Evolutionary conservation across 2,113 vertebrate species (phyloP).

Genomic region (Labeo catla): DNA sequence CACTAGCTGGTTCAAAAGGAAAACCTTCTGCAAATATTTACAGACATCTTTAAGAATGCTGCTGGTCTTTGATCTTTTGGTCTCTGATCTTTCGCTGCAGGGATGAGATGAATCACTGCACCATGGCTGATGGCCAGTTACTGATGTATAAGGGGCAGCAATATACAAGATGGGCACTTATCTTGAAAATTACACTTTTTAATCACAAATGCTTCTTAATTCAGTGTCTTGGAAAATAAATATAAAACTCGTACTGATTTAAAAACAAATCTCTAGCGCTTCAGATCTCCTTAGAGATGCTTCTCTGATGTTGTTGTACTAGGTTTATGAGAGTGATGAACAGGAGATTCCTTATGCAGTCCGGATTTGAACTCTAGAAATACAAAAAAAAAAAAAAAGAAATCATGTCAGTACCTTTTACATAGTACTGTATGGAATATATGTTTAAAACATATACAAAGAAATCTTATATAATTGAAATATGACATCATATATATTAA

Average conservation of each 20-base stretch:
- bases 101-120: not conserved
- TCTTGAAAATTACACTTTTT: constrained; percentile 43
- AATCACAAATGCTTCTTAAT: constrained; percentile 30
- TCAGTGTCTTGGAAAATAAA: constrained; percentile 73
- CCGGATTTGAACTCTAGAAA: constrained; percentile 73
- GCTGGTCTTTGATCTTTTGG: constrained; percentile 5
- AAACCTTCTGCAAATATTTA: constrained; percentile 28
- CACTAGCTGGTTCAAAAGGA: constrained; percentile 35
- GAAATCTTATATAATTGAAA: too few species aligned
- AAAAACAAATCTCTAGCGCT: constrained; percentile 33
- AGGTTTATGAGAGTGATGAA: constrained; percentile 27
- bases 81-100: not conserved
- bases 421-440: not conserved
- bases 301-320: constrained; percentile 54
- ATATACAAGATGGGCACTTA: constrained; percentile 41
- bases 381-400: constrained; percentile 6
- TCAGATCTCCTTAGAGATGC: constrained; percentile 71
- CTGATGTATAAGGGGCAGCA: constrained; percentile 17
- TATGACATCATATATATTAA: too few species aligned
- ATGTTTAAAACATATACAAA: not conserved
- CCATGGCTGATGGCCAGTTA: not conserved
- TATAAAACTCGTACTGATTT: constrained; percentile 52
- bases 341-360: constrained; percentile 75
- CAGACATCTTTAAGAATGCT: constrained; percentile 16
- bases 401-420: not conserved